Conservation (phyloP, 2,113 vertebrate genomes). For the Neomonachus schauinslandi region DNA sequence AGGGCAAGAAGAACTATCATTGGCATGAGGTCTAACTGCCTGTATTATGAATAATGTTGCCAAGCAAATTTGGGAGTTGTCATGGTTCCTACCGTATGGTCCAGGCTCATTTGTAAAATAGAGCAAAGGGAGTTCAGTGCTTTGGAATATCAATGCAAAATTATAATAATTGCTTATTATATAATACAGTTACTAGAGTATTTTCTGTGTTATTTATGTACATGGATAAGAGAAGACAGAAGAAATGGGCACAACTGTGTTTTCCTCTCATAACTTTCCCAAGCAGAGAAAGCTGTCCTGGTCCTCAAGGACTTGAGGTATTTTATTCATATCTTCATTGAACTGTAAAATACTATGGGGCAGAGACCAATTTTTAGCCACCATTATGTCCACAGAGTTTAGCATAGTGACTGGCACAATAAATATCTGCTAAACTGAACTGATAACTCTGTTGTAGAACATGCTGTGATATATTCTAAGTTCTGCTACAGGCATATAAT, state of each 20-base stretch:
- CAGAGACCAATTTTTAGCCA: neutral
- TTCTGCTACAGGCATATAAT: neutral
- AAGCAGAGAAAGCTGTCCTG: neutral
- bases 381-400: neutral
- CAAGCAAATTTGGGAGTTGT: conserved; percentile 39
- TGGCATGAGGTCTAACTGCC: neutral
- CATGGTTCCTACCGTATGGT: conserved; percentile 8
- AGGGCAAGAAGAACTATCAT: neutral
- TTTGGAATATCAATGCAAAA: conserved; percentile 46
- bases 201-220: conserved; percentile 31
- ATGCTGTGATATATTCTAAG: neutral
- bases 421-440: conserved; percentile 27
- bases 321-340: neutral
- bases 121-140: conserved; percentile 37
- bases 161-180: conserved; percentile 65
- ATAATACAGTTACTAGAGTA: conserved; percentile 54
- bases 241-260: neutral
- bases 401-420: neutral
- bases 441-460: neutral
- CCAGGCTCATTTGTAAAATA: conserved; percentile 57
- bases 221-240: neutral
- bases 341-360: neutral
- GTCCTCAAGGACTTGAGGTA: neutral
- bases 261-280: conserved; percentile 53
- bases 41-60: conserved; percentile 6